Percentiles rank a stretch among this genome's conserved stretches.
phyloP scores from a whole-genome alignment of 2,797 vertebrate genomes.

The Pseudochaenichthys georgianus region DNA sequence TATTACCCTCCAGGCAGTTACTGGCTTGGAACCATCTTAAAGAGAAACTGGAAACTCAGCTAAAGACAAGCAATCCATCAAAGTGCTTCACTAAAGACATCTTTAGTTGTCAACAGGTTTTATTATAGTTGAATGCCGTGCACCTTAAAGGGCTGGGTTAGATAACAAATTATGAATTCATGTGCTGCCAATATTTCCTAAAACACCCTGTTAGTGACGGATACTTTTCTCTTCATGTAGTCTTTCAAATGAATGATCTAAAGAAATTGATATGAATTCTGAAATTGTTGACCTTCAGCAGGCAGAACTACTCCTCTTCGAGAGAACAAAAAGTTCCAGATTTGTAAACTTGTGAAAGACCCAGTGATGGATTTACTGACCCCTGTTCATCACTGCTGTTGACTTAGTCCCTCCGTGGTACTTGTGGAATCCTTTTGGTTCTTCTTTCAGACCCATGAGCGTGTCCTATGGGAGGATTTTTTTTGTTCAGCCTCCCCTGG shows the following conservation, averaged over 20 bases:
- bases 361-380: slow-evolving; percentile 66
- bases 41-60: slow-evolving; percentile 29
- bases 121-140: slow-evolving; percentile 35
- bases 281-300: not conserved
- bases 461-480: slow-evolving; percentile 16
- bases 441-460: slow-evolving; percentile 16
- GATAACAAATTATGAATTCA: slow-evolving; percentile 11
- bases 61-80: slow-evolving; percentile 40
- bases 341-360: slow-evolving; percentile 61
- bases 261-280: not conserved
- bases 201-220: not conserved
- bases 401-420: slow-evolving; percentile 34
- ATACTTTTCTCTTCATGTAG: not conserved
- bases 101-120: slow-evolving; percentile 24
- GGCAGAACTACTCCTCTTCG: not conserved
- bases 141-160: slow-evolving; percentile 10
- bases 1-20: slow-evolving; percentile 11
- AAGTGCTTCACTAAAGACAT: not conserved
- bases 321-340: not conserved
- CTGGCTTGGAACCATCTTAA: slow-evolving; percentile 12
- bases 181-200: not conserved
- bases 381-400: slow-evolving; percentile 44
- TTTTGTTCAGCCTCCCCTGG: slow-evolving; percentile 17
- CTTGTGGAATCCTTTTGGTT: slow-evolving; percentile 28
- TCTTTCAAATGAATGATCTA: slow-evolving; percentile 1